Evolutionary conservation across 2,888 invertebrate genomes (phyloP), one percentile per base, ranked within the genome.

Genomic region (Julus scanicus): DNA sequence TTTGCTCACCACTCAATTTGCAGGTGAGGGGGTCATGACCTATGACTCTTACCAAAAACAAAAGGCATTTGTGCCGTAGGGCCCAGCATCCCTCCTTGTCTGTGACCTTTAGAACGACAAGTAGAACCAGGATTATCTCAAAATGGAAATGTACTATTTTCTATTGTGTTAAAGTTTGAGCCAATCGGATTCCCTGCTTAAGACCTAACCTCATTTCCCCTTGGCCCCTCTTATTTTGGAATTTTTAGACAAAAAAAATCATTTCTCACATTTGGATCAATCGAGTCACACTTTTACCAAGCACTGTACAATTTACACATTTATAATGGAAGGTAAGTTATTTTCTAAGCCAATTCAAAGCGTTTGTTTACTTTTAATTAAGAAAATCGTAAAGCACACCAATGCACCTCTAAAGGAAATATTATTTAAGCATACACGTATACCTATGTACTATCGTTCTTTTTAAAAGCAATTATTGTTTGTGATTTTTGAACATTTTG

Each of bases 11-110:
- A 2, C 63, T 20, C 13, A 6, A 8, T 5, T 6, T 63, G 63
- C 63, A 63, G 63, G 63, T 63, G 63, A 63, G 63, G n/a, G 20
- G 63, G 63, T 63, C 63, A 63, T 20, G 63, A 63, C 63, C 63
- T 63, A 20, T 63, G 63, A 20, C 63, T 29, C 63, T 20, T 20
- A 20, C 1, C 63, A n/a, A 63, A 20, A 63, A 20, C 63, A 63
- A 63, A 63, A 20, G 8, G 2, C n/a, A 20, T n/a, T 29, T 29
- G 20, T 1, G 20, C 63, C 63, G n/a, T n/a, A 20, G 63, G 63
- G 63, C 11, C 20, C 63, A 8, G 63, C 20, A 20, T 3, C n/a
- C 20, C 63, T 57, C 57, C 63, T 29, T 29, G 29, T 63, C 63
- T 20, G 6, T 63, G 63, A 63, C 63, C 63, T 20, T 63, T 20